Conservation (phyloP, 2,113 vertebrate species). For the Lasiurus cinereus region DNA sequence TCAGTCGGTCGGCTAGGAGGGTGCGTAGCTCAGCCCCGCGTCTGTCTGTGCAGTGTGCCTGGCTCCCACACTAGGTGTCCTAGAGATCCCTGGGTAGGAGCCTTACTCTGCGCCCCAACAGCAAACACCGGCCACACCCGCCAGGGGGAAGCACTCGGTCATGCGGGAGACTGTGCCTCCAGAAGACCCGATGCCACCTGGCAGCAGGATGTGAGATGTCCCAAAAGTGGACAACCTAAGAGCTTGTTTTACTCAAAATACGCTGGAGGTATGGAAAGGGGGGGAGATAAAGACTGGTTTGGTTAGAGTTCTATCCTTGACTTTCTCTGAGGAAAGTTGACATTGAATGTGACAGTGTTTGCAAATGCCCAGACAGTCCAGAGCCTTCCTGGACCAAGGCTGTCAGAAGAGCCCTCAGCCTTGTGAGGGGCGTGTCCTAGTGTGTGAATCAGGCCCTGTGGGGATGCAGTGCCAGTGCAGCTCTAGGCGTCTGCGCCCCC, state of each 20-base stretch:
- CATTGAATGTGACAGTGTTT: neutral
- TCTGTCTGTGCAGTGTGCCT: slow-evolving; percentile 86
- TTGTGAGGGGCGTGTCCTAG: slow-evolving; percentile 73
- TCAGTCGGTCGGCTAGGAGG: slow-evolving; percentile 82
- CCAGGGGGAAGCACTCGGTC: neutral
- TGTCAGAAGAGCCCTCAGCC: slow-evolving; percentile 59
- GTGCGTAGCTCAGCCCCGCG: slow-evolving; percentile 74
- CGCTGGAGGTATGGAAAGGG: neutral
- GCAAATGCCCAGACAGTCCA: neutral
- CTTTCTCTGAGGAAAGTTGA: neutral
- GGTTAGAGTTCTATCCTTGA: neutral
- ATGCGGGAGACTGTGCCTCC: neutral
- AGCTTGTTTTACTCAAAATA: neutral
- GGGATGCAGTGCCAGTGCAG: slow-evolving; percentile 75
- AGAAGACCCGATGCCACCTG: neutral
- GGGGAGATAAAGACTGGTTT: neutral
- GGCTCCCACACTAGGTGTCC: slow-evolving; percentile 86
- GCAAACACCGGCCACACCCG: neutral
- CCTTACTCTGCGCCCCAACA: neutral
- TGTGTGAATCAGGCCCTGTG: slow-evolving; percentile 88
- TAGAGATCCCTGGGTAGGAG: slow-evolving; percentile 15
- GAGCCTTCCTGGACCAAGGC: slow-evolving; percentile 69
- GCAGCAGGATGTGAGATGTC: neutral
- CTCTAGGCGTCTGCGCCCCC: slow-evolving; percentile 80
- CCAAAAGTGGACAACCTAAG: neutral